Conservation (phyloP, 2,113 vertebrate genomes). For the Ranitomeya imitator region DNA sequence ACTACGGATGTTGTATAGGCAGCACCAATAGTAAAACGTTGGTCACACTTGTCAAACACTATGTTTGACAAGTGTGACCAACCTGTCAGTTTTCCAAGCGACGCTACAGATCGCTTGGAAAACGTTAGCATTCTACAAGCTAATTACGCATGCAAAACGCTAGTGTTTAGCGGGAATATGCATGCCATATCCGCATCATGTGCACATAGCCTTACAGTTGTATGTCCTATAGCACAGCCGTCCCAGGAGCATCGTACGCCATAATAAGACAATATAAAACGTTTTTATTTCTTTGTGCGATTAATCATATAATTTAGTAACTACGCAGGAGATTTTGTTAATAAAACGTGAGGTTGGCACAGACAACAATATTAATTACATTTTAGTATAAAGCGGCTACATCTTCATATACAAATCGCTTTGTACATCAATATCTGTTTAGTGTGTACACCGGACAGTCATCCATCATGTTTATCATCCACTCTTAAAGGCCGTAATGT, state of each 20-base stretch:
- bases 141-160: too few species aligned
- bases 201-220: background rate
- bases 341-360: background rate
- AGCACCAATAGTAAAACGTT: too few species aligned
- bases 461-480: slow-evolving; percentile 13
- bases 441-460: background rate
- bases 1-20: too few species aligned
- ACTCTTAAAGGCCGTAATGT: background rate
- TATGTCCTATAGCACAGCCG: background rate
- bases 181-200: too few species aligned
- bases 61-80: too few species aligned
- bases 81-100: too few species aligned
- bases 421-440: background rate
- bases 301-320: background rate
- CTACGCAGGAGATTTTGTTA: background rate
- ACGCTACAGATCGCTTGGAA: too few species aligned
- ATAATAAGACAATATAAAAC: background rate
- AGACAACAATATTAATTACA: background rate
- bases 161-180: too few species aligned
- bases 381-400: background rate
- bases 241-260: background rate
- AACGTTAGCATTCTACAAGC: too few species aligned
- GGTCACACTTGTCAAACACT: too few species aligned
- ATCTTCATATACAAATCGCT: background rate
- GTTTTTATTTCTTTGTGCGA: background rate